A percentile compares a stretch with the other conserved stretches of the same genome.
Conservation (phyloP, 64 coral and sea anemone genomes). For the Hydrozoanthus tunicans region DNA sequence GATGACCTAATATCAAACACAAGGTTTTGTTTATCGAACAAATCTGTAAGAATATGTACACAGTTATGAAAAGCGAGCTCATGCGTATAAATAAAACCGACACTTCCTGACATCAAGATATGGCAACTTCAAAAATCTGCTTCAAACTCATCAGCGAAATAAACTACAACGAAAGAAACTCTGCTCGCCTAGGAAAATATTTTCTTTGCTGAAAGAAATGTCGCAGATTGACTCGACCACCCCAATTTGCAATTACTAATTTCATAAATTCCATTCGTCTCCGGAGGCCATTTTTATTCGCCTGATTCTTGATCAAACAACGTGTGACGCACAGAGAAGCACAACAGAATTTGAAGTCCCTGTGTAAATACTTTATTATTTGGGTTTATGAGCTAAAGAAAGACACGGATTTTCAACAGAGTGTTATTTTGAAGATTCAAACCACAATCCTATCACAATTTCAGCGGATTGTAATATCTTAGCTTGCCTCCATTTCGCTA, state of each 20-base stretch:
- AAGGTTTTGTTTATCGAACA: slow-evolving; percentile 23
- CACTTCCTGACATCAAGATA: slow-evolving; percentile 11
- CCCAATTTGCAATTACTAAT: not conserved
- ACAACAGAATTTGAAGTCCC: slow-evolving; percentile 39
- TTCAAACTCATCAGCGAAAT: not conserved
- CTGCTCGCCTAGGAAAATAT: not conserved
- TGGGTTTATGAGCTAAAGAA: not conserved
- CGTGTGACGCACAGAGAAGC: slow-evolving; percentile 31
- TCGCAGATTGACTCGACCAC: not conserved
- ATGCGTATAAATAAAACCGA: slow-evolving; percentile 4
- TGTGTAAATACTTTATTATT: slow-evolving; percentile 42
- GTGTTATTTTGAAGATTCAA: slow-evolving; percentile 2
- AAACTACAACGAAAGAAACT: not conserved
- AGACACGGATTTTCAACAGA: slow-evolving; percentile 28
- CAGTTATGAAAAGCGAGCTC: slow-evolving; percentile 8
- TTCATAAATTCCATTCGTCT: slow-evolving; percentile 51
- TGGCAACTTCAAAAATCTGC: not conserved
- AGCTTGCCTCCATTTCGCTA: slow-evolving; percentile 12
- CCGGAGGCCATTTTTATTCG: slow-evolving; percentile 42
- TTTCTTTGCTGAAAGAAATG: slow-evolving; percentile 2
- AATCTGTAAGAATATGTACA: slow-evolving; percentile 43
- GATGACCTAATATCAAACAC: not conserved
- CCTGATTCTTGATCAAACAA: slow-evolving; percentile 47
- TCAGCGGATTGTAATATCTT: not conserved
- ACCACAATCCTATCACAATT: not conserved